Conservation (phyloP, 2,797 vertebrate species). For the Acrossocheilus wenchowensis region DNA sequence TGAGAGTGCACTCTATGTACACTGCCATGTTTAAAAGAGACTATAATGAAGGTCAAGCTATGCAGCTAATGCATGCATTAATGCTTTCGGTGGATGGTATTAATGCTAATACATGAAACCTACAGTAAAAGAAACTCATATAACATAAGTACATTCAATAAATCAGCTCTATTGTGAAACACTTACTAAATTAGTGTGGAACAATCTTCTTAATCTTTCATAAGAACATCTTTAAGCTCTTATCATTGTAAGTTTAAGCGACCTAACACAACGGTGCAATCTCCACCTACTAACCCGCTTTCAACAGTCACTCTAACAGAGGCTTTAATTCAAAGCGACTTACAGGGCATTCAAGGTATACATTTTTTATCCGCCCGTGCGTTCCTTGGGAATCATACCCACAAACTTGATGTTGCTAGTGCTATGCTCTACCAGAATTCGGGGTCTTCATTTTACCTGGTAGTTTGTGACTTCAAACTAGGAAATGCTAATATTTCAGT, state of each 20-base stretch:
- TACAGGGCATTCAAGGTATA: conserved; percentile 8
- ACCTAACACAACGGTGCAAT: conserved; percentile 12
- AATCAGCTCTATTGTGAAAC: background rate
- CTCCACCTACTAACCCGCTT: background rate
- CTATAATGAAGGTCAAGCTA: conserved; percentile 14
- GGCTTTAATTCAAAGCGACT: conserved; percentile 17
- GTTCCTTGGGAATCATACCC: conserved; percentile 14
- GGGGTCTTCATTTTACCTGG: conserved; percentile 18
- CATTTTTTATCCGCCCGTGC: background rate
- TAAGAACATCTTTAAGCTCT: background rate
- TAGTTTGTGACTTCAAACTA: background rate
- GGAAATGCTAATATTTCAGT: background rate
- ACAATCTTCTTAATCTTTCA: background rate
- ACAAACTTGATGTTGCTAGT: background rate
- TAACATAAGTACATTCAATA: background rate
- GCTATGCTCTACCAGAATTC: background rate
- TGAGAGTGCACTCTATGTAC: conserved; percentile 26
- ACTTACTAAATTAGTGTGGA: background rate
- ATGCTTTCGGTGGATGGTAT: background rate
- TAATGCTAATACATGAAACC: conserved; percentile 21
- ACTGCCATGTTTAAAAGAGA: background rate
- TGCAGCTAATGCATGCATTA: conserved; percentile 17
- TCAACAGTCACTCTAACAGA: background rate
- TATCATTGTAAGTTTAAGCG: conserved; percentile 5
- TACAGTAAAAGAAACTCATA: conserved; percentile 4